These are phyloP conservation scores for Lophotriccus pileatus DNA, from an alignment of 2,797 vertebrate genomes.

Conservation along the genomic window DNA sequence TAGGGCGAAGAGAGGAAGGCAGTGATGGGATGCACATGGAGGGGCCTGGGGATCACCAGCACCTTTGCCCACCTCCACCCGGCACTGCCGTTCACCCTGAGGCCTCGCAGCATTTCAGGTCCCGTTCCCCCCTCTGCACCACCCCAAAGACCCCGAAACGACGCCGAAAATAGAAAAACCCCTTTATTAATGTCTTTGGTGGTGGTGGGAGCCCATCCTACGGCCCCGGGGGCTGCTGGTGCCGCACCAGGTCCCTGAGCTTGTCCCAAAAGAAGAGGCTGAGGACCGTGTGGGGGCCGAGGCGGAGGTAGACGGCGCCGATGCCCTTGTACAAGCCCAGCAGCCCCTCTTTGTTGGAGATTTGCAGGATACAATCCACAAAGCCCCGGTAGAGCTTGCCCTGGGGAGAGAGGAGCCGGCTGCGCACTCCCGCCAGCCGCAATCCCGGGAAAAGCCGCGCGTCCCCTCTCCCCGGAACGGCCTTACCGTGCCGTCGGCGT, in stretches of 20 bases:
- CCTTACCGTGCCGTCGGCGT: slow-evolving; percentile 77
- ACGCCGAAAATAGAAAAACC: slow-evolving; percentile 2
- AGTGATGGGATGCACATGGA: not conserved
- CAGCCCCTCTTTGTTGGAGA: slow-evolving; percentile 82
- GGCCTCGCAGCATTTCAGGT: accelerated
- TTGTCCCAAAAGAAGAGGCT: slow-evolving; percentile 97
- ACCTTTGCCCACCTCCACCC: accelerated
- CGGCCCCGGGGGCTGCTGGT: not conserved
- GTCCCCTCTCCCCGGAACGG: not conserved
- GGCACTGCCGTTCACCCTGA: accelerated
- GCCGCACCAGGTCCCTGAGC: slow-evolving; percentile 79
- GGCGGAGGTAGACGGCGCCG: slow-evolving; percentile 87
- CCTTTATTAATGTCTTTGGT: not conserved
- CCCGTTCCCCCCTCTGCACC: accelerated
- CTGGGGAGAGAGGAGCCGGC: slow-evolving; percentile 65
- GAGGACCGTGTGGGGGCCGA: slow-evolving; percentile 93
- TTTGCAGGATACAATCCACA: slow-evolving; percentile 87
- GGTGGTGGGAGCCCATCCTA: not conserved
- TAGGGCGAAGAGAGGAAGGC: not conserved
- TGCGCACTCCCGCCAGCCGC: not conserved
- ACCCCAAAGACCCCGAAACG: not conserved
- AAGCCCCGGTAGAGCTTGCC: slow-evolving; percentile 88
- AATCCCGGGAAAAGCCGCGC: not conserved
- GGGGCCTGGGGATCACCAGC: not conserved
- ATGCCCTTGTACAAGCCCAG: slow-evolving; percentile 93